Conservation (phyloP, 92 coral and sea anemone genomes). For the Phymanthus crucifer region DNA sequence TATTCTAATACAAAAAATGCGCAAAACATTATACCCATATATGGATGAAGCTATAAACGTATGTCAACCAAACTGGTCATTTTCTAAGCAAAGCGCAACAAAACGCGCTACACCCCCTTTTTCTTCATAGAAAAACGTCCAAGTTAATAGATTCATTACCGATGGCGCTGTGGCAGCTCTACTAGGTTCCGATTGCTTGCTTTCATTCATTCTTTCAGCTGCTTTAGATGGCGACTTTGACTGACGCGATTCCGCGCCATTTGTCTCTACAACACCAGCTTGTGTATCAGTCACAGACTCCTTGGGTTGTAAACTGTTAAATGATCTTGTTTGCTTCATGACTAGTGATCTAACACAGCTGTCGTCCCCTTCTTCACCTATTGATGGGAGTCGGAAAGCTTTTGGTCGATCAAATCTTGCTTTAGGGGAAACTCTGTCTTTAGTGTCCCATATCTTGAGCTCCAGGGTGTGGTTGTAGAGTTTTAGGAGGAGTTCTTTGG, state of each 20-base stretch:
- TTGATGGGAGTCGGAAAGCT: conserved; percentile 84
- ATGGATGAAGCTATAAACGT: no score
- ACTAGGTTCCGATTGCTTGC: conserved; percentile 32
- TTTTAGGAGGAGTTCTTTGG: conserved; percentile 70
- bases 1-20: no score
- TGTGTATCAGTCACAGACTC: background rate
- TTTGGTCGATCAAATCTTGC: conserved; percentile 99
- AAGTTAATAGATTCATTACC: conserved; percentile 32
- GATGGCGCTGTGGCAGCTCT: conserved; percentile 95
- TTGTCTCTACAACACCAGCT: background rate
- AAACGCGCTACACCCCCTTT: no score
- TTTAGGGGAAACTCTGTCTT: conserved; percentile 94
- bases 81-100: no score
- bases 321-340: conserved; percentile 66
- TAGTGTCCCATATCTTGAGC: conserved; percentile 91
- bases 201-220: conserved; percentile 23
- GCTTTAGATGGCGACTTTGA: conserved; percentile 60
- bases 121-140: no score
- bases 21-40: no score
- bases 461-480: conserved; percentile 79
- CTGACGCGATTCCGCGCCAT: conserved; percentile 24
- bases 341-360: conserved; percentile 77
- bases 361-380: conserved; percentile 71
- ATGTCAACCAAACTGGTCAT: no score
- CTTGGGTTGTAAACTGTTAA: conserved; percentile 3